These are phyloP conservation scores for Muscidifurax raptorellus DNA, from an alignment of 1,140 invertebrate species.

Conservation along the genomic window DNA sequence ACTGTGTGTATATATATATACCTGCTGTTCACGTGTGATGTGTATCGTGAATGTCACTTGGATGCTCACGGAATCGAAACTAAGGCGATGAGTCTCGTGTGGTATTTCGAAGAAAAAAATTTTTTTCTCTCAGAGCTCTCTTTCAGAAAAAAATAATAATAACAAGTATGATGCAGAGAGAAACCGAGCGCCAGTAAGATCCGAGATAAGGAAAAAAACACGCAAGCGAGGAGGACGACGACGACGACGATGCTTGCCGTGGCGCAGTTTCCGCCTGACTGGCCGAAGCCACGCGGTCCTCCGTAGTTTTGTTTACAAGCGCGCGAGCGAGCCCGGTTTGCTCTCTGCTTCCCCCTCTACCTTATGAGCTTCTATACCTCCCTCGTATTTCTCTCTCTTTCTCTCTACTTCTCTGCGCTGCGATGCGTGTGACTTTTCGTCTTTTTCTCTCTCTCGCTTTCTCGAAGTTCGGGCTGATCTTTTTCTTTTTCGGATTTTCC, in stretches of 20 bases:
- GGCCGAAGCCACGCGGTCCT: conserved; percentile 65
- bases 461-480: neutral
- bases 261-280: conserved; percentile 66
- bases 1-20: too few species aligned
- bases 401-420: neutral
- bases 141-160: too few species aligned
- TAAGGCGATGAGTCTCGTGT: too few species aligned
- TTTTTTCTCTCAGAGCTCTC: too few species aligned
- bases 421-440: neutral
- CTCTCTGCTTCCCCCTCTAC: neutral
- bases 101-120: too few species aligned
- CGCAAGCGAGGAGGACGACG: conserved; percentile 2
- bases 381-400: neutral
- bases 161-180: too few species aligned
- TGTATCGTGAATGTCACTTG: too few species aligned
- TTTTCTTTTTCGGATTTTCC: too few species aligned
- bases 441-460: neutral
- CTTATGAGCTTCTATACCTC: neutral
- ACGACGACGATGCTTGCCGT: conserved; percentile 27
- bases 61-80: too few species aligned
- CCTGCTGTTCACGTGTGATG: too few species aligned
- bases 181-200: neutral
- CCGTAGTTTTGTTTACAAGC: conserved; percentile 68
- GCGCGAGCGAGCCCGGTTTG: conserved; percentile 19
- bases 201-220: neutral